These are phyloP conservation scores for Anthophora plumipes DNA, from an alignment of 2,888 invertebrate species.

Conservation along the genomic window DNA sequence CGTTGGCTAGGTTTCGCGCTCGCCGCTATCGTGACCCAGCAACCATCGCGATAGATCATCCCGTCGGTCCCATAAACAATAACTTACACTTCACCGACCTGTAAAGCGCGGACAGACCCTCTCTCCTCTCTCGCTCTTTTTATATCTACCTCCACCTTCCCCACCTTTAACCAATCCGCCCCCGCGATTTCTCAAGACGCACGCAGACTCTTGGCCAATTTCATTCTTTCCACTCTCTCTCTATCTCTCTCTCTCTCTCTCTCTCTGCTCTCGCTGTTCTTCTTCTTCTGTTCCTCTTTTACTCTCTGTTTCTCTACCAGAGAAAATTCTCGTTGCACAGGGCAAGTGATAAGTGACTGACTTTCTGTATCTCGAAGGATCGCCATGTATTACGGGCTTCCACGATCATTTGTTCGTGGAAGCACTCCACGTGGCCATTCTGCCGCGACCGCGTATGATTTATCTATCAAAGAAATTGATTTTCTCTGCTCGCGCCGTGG, in stretches of 20 bases:
- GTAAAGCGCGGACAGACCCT: constrained; percentile 53
- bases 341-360: constrained; percentile 61
- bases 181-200: constrained; percentile 67
- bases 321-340: constrained; percentile 33
- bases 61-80: constrained; percentile 80
- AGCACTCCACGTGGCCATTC: constrained; percentile 48
- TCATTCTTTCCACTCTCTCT: constrained; percentile 12
- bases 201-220: constrained; percentile 19
- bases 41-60: constrained; percentile 81
- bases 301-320: neutral
- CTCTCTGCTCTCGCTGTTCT: too few relatives aligned
- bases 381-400: constrained; percentile 60
- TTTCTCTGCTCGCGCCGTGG: constrained; percentile 47
- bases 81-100: constrained; percentile 79
- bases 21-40: constrained; percentile 78
- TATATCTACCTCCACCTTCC: constrained; percentile 26
- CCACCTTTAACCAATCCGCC: constrained; percentile 27
- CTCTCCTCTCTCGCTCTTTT: constrained; percentile 4
- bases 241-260: too few relatives aligned
- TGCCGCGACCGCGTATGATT: constrained; percentile 47
- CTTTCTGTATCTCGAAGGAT: constrained; percentile 61
- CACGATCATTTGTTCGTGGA: constrained; percentile 61
- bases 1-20: constrained; percentile 59
- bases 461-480: constrained; percentile 62
- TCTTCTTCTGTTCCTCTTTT: too few relatives aligned